phyloP scores from a whole-genome alignment of 2,888 invertebrate genomes.

The Ormyrus labotus region DNA sequence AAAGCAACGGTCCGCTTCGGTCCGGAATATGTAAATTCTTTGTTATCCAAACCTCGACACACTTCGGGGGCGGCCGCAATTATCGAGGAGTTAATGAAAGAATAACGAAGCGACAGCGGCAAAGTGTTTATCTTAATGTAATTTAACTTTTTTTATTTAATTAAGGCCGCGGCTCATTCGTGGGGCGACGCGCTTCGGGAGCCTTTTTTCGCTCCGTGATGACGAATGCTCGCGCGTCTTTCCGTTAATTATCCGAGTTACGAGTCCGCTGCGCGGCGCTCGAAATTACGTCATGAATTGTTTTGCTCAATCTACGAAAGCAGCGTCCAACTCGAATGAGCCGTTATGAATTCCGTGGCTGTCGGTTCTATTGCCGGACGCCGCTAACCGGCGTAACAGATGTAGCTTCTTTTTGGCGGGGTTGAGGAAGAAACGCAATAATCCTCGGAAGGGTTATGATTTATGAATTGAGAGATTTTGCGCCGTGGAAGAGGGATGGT shows the following conservation, averaged over 20 bases:
- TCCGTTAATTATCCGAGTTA: conserved; percentile 20
- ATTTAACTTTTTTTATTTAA: no score
- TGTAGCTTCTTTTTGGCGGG: background rate
- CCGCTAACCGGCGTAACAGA: background rate
- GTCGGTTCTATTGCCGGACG: background rate
- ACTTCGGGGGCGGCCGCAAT: no score
- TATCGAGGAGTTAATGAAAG: no score
- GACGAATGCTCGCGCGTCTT: background rate
- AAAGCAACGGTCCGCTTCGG: no score
- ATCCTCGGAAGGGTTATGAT: background rate
- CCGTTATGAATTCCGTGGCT: conserved; percentile 3
- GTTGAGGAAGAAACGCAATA: background rate
- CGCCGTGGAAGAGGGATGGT: no score
- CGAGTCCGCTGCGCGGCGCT: background rate
- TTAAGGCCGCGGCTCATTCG: no score
- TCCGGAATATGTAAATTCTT: no score
- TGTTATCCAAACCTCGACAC: no score
- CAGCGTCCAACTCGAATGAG: background rate
- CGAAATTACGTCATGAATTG: conserved; percentile 5
- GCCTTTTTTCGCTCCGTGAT: background rate
- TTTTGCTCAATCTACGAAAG: background rate
- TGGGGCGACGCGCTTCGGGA: no score
- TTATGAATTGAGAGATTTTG: background rate
- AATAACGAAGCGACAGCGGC: no score
- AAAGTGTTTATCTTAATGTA: no score